phyloP scores from a whole-genome alignment of 2,888 invertebrate genomes.

The Clitarchus hookeri region DNA sequence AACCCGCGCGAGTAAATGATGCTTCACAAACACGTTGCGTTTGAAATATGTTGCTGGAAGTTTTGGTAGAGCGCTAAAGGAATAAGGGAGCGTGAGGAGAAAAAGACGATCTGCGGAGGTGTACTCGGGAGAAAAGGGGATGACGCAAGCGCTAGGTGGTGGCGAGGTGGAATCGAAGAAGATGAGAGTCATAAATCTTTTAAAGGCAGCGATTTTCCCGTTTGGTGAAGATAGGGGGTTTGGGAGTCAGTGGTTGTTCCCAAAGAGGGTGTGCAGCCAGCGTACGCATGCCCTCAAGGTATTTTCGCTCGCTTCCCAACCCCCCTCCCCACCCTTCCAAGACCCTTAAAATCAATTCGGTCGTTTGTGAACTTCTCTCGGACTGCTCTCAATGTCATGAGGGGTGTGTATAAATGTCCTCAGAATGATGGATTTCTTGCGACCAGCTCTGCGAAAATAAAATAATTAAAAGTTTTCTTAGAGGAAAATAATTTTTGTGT shows the following conservation, averaged over 20 bases:
- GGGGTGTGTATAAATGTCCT: neutral
- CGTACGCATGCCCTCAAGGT: neutral
- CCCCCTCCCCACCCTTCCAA: too few relatives aligned
- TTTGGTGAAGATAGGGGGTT: neutral
- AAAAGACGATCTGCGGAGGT: constrained; percentile 10
- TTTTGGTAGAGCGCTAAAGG: constrained; percentile 23
- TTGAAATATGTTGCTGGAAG: constrained; percentile 27
- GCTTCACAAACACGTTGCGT: constrained; percentile 25
- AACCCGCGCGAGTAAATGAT: constrained; percentile 19
- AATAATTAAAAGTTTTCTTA: too few relatives aligned
- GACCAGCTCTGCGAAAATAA: too few relatives aligned
- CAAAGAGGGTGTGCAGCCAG: neutral
- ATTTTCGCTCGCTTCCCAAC: neutral
- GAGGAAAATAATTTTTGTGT: too few relatives aligned
- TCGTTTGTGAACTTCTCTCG: neutral
- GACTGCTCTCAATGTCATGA: neutral
- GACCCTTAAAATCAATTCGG: neutral
- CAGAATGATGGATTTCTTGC: too few relatives aligned
- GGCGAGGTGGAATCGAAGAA: constrained; percentile 9
- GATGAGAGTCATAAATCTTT: constrained; percentile 25
- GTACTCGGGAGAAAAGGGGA: neutral
- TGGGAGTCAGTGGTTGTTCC: neutral
- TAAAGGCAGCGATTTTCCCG: constrained; percentile 24
- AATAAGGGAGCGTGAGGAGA: constrained; percentile 1
- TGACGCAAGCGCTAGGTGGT: neutral